Base-by-base conservation (phyloP, 2,888 invertebrate species). In the Chaitophorus viminalis region DNA sequence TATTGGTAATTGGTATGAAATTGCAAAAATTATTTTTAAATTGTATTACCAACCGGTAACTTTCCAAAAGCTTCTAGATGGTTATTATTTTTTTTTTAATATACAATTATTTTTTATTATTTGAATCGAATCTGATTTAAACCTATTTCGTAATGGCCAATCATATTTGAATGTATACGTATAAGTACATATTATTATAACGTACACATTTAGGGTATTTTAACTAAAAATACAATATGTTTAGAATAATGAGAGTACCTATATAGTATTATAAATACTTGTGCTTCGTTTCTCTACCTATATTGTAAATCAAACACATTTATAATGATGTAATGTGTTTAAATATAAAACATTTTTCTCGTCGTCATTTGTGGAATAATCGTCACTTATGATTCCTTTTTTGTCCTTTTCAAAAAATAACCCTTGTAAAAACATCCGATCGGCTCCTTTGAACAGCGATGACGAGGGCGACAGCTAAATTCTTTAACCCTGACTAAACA, bases 341-440 rank as follows among this genome's bases (percentile, higher is more conserved):
- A 68, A 68, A 11, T 68, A 29, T 68, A 68, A 29, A 29, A 29
- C 25, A 29, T 29, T 68, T 29, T 11, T 8, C 29, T 29, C 29
- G 3, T 5, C 6, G n/a, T 68, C 25, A 68, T 68, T n/a, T 68
- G 11, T 29, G 68, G 14, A 46, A 46, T 46, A 14, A 72, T 33
- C 33, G 33, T 72, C 72, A 33, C 17, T 81, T 46, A 8, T 68
- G 29, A 68, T 76, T 76, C 68, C 21, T 17, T 76, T 31, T 65
- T 9, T 84, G 39, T 76, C 60, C 39, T 36, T 54, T 74, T 82
- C 18, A 29, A 36, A 74, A 85, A 70, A 65, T 70, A 39, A 81
- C 86, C 86, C 79, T 87, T 81, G 29, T 74, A 87, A 79, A 86
- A 74, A 87, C 36, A 81, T 72, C 60, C n/a, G 29, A 79, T 79